Base-by-base conservation (phyloP, 2,888 invertebrate species). In the Drosophila austrosaltans region DNA sequence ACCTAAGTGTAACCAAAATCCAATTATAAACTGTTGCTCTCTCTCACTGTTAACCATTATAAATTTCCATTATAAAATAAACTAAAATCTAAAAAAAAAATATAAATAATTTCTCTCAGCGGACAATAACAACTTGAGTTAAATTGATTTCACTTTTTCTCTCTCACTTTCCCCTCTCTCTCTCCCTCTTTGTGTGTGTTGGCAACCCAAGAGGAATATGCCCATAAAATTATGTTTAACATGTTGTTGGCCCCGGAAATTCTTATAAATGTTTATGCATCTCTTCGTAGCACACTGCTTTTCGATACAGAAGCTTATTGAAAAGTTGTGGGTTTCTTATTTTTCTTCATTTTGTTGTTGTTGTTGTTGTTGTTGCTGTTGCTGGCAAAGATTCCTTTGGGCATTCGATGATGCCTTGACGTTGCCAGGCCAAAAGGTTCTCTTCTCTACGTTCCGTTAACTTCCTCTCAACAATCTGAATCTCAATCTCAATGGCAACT, bases 261-360 rank as follows among this genome's bases (percentile, higher is more conserved):
- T 75, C 83, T 78, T 80, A 69, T 77, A 81, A 80, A 77, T 82
- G 79, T 76, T 84, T 84, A 79, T 83, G 84, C 84, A 83, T 76
- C 84, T 82, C 71, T 72, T 60, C 75, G 71, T 39, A 60, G 65
- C 68, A 69, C 67, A 75, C 70, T 70, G 77, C 63, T 62, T 68
- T 68, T 36, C 53, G 59, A 63, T 60, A 65, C 54, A 56, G 60
- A 66, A 75, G 84, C 86, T 86, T 86, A 86, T 86, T 85, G 85
- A 82, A 85, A 85, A 84, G 48, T 48, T 48, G 48, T 25, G 48
- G 48, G 22, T 48, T 10, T 36, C 36, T 36, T 36, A 8, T 36
- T 36, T 0, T 32, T 36, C 2, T 36, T 3, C 4, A 36, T 48
- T 44, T 44, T 44, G 1, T 44, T 44, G 2, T 6, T 48, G 8